Conservation (phyloP, 2,797 vertebrate genomes). For the Ateles fusciceps region DNA sequence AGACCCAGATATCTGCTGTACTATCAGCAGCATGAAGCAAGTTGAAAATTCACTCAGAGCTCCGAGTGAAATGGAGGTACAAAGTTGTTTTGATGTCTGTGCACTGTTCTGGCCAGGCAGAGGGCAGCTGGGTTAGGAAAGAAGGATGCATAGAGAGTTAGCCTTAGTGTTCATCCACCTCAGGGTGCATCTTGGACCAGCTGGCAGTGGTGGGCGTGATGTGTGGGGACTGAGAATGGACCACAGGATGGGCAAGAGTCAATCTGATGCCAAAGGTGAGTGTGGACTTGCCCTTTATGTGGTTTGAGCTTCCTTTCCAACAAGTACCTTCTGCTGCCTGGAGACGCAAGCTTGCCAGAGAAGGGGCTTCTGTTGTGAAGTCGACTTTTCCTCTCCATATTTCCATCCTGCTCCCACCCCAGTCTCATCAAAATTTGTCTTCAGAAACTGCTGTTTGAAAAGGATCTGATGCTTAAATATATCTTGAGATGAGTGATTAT, state of each 20-base stretch:
- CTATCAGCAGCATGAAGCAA: not conserved
- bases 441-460: not conserved
- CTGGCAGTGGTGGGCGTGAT: not conserved
- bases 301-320: not conserved
- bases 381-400: not conserved
- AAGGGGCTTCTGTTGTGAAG: not conserved
- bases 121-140: not conserved
- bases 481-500: not conserved
- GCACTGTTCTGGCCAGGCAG: not conserved
- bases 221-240: not conserved
- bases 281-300: not conserved
- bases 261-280: not conserved
- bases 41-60: not conserved
- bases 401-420: not conserved
- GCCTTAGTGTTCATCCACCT: not conserved
- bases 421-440: not conserved
- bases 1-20: not conserved
- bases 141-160: not conserved
- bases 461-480: not conserved
- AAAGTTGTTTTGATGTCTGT: not conserved
- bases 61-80: not conserved
- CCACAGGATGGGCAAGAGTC: not conserved
- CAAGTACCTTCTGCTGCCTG: not conserved
- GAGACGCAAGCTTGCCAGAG: not conserved
- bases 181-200: not conserved